Base-by-base conservation (phyloP, 2,797 vertebrate species). In the Myotis myotis region DNA sequence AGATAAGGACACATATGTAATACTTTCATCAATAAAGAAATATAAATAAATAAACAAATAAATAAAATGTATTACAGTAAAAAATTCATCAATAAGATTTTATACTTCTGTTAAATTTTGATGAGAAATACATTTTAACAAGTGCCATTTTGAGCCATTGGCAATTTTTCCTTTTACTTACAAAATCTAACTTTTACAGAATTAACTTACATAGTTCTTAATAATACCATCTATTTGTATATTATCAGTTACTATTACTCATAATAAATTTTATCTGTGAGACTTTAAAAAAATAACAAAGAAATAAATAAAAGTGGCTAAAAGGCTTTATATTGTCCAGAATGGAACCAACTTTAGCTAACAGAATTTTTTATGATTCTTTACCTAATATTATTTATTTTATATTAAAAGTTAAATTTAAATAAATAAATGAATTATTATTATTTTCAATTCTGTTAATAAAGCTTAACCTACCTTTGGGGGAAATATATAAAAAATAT, bases 81-180 rank as follows among this genome's bases (percentile, higher is more conserved):
- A 60, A 12, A 13, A 60, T 28, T 33, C 49, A 83, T 78, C 30
- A 85, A 2, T 47, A 78, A 71, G 3, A 41, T 71, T 85, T 78
- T 94, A 47, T 87, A 84, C 20, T 89, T 66, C 44, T 25, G 8
- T 64, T 79, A 91, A 62, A 70, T 64, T 86, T 90, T 87, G 60
- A 41, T 60, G 23, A 90, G 84, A 64, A 80, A 68, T 3, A 57
- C 6, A 75, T 93, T 96, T 95, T 64, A 86, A 85, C 20, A 89
- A 60, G 25, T 62, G n/a, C 2, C 2, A 25, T 51, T 64, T 85
- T 82, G 83, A 82, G 13, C 66, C 62, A 60, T 17, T 83, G n/a
- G 30, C 47, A 88, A 47, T 79, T 75, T 84, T 94, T 25, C 12
- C 51, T 82, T 70, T 94, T 79, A 28, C 74, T 80, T 72, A 51